phyloP scores from a whole-genome alignment of 2,797 vertebrate genomes.

The Diplodus sargus region DNA sequence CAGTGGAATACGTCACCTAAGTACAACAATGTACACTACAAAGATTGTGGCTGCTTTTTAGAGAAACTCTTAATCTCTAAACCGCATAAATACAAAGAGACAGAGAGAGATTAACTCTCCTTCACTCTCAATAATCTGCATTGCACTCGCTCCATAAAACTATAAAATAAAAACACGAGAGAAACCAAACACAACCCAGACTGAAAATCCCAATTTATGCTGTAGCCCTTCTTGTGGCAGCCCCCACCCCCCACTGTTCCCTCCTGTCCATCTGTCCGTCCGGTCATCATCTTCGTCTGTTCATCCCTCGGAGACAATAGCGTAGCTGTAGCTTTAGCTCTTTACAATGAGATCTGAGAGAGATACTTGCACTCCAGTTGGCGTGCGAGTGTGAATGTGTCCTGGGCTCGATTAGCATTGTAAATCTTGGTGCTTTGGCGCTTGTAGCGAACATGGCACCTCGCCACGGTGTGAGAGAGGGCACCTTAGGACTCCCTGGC shows the following conservation, averaged over 20 bases:
- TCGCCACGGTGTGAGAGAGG: constrained; percentile 30
- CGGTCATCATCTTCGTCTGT: constrained; percentile 46
- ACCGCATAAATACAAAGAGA: constrained; percentile 40
- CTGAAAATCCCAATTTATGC: constrained; percentile 51
- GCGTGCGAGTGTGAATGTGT: neutral
- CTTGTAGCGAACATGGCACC: constrained; percentile 43
- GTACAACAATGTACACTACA: constrained; percentile 19
- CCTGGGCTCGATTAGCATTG: constrained; percentile 53
- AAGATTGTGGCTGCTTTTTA: neutral
- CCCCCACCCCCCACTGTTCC: constrained; percentile 8
- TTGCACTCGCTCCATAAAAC: constrained; percentile 18
- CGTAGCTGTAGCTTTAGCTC: constrained; percentile 23
- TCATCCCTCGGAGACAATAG: constrained; percentile 34
- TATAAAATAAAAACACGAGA: constrained; percentile 45
- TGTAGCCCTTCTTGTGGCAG: neutral
- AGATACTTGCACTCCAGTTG: constrained; percentile 6
- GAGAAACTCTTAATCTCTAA: constrained; percentile 36
- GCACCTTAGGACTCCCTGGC: constrained; percentile 23
- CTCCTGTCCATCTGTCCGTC: constrained; percentile 61
- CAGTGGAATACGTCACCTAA: neutral
- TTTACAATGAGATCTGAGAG: constrained; percentile 18
- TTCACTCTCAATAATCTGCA: constrained; percentile 44
- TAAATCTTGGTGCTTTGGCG: constrained; percentile 55
- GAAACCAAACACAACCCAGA: constrained; percentile 33
- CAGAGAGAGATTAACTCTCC: constrained; percentile 44